Base-by-base conservation (phyloP, 2,888 invertebrate genomes). In the Flabesymbios commensalis region DNA sequence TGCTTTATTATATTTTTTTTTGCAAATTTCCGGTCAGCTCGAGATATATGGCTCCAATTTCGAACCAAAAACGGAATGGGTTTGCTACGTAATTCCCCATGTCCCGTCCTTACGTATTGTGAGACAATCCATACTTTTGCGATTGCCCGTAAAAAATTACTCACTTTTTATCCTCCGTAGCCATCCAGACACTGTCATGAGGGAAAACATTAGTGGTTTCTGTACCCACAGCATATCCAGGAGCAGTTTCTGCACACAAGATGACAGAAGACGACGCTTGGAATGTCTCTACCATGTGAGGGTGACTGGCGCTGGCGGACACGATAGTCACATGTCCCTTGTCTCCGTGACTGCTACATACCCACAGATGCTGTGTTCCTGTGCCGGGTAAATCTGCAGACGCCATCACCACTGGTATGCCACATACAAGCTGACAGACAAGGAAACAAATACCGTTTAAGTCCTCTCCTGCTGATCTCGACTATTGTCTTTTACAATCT, bases 341-440 rank as follows among this genome's bases (percentile, higher is more conserved):
- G 24, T 17, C 33, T 45, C 59, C 57, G 77, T 92, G 92, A 49
- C 88, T 89, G 66, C 93, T 91, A 80, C 93, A 92, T 67, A 94
- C 88, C 95, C 95, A 96, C 70, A 95, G 86, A 78, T 93, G 90
- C 72, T 90, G 91, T 74, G 91, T 89, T 19, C 80, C 79, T 49
- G 82, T 75, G 28, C 87, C 75, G 88, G 88, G 68, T 36, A 63
- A 61, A 26, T 87, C 73, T 88, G 88, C 48, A 14, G 69, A 70
- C 0, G 77, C 74, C 22, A 79, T 65, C 51, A 75, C 73, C 3
- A 80, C 76, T 33, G 74, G 74, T n/a, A 75, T 74, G 19, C 75
- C 76, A 72, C 79, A 79, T 51, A 72, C 71, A 32, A 79, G 72
- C 80, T 80, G 66, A 3, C 58, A n/a, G 32, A 59, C 10, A 22